Conservation (phyloP, 2,113 vertebrate genomes). For the Ameiurus melas region DNA sequence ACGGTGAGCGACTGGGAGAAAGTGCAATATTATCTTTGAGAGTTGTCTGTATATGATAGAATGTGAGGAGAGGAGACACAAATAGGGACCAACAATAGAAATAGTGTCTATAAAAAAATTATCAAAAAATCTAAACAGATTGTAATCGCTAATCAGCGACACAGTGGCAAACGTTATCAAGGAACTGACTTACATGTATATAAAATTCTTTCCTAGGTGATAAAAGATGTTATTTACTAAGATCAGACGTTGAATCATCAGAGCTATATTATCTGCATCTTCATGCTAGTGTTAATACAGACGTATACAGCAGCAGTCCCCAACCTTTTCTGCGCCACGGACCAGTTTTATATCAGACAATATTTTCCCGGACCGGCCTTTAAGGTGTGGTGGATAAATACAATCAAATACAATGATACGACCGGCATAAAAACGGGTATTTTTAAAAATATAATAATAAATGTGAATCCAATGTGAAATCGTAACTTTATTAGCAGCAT, state of each 20-base stretch:
- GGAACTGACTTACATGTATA: background rate
- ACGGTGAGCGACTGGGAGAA: background rate
- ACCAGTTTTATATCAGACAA: too few species aligned
- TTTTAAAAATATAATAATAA: too few species aligned
- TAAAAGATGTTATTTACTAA: background rate
- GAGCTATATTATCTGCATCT: background rate
- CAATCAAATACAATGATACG: too few species aligned
- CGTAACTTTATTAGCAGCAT: too few species aligned
- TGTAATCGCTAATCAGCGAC: slow-evolving; percentile 3
- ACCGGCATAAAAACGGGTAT: too few species aligned
- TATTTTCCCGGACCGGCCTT: too few species aligned
- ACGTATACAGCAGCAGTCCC: background rate
- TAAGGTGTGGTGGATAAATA: too few species aligned
- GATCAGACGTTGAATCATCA: background rate
- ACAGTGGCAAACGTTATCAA: background rate
- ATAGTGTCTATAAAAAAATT: background rate
- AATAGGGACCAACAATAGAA: background rate
- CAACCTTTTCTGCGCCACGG: too few species aligned
- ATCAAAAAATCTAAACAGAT: background rate
- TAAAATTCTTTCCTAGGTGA: too few species aligned
- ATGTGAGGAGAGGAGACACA: slow-evolving; percentile 16
- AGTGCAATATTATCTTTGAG: background rate
- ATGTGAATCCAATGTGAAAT: too few species aligned
- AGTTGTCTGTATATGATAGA: background rate
- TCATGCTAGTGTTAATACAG: background rate